Evolutionary conservation across 2,888 invertebrate species (phyloP).

Genomic region (Bibio marci): DNA sequence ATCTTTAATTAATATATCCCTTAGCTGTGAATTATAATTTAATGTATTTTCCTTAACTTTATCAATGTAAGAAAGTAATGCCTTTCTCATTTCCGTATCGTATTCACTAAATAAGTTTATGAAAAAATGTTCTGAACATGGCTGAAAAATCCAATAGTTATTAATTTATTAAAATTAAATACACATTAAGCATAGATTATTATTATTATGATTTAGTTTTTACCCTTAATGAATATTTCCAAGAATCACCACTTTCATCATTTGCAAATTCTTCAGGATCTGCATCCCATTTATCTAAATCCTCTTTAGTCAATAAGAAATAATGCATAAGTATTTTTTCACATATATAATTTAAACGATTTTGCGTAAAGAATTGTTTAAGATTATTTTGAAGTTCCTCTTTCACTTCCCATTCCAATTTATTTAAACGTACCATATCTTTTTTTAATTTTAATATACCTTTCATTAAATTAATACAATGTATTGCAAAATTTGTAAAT

Average conservation of each 20-base stretch:
- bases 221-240: slow-evolving; percentile 82
- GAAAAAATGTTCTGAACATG: slow-evolving; percentile 77
- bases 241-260: slow-evolving; percentile 81
- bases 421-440: slow-evolving; percentile 42
- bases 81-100: slow-evolving; percentile 49
- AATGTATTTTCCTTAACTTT: slow-evolving; percentile 51
- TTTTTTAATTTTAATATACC: slow-evolving; percentile 47
- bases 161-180: not conserved
- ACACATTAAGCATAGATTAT: too few relatives aligned
- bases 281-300: slow-evolving; percentile 73
- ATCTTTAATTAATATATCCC: slow-evolving; percentile 71
- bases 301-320: slow-evolving; percentile 66
- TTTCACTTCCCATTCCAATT: slow-evolving; percentile 29
- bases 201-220: too few relatives aligned
- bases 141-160: slow-evolving; percentile 31
- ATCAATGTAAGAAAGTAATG: slow-evolving; percentile 53
- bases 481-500: slow-evolving; percentile 77
- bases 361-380: slow-evolving; percentile 55
- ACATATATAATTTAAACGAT: slow-evolving; percentile 65
- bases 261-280: slow-evolving; percentile 83
- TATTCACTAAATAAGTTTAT: slow-evolving; percentile 69
- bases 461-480: slow-evolving; percentile 79
- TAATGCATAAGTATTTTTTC: slow-evolving; percentile 73
- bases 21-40: slow-evolving; percentile 51
- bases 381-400: slow-evolving; percentile 4